Evolutionary conservation across 2,797 vertebrate genomes (phyloP), one percentile per base, ranked within the genome.

Genomic region (Esox masquinongy): DNA sequence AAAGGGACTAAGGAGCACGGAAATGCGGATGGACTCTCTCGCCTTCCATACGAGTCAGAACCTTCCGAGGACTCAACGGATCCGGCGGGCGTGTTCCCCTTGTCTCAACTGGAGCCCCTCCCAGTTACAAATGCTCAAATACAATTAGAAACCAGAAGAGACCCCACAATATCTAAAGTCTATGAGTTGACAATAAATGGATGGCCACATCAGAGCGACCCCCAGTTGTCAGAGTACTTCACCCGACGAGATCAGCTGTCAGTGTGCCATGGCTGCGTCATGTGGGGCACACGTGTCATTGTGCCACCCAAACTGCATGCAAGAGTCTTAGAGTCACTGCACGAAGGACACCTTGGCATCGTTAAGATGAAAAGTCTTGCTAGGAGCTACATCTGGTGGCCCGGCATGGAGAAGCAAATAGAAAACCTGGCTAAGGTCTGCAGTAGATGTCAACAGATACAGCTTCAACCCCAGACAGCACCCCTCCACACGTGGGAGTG

Each of bases 341-440:
- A 84, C 83, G 76, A 85, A 80, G 84, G 86, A 79, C 86, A 91
- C 86, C 81, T 91, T 78, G 85, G 86, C 78, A 67, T 68, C 77
- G 74, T 82, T 83, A 89, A 89, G 85, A 87, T 88, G 82, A 82
- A 81, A 80, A n/a, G n/a, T n/a, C n/a, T n/a, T n/a, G n/a, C n/a
- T n/a, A n/a, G n/a, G n/a, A n/a, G n/a, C n/a, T n/a, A 87, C 83
- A 76, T 84, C 64, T 82, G 79, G 84, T 90, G 81, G 78, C 84
- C 84, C n/a, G n/a, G n/a, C n/a, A n/a, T n/a, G n/a, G n/a, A n/a
- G n/a, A n/a, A n/a, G n/a, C n/a, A n/a, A n/a, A 77, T 86, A 80
- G 84, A 88, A 77, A 82, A 85, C 2, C 14, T 75, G 8, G 49
- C 77, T 12, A 78, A 78, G 39, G 24, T 50, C 24, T 78, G 26